Evolutionary conservation across 2,888 invertebrate species (phyloP), one percentile per base, ranked within the genome.

Genomic region (Parochlus steinenii): DNA sequence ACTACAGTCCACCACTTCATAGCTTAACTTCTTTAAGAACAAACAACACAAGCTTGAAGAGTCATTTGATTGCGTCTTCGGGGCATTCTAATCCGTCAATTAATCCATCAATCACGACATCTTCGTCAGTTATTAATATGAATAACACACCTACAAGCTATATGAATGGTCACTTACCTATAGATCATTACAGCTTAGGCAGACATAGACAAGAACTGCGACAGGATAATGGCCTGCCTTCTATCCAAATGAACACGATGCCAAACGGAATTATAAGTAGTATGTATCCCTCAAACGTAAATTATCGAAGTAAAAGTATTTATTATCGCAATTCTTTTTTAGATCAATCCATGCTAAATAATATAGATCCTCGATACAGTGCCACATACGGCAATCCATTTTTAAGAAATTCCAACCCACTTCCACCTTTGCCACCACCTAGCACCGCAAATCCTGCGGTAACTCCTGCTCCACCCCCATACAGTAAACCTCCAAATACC

Each of bases 351-450:
- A 37, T 39, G 11, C 41, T 38, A 19, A 45, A 41, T 44, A 54
- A 49, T 29, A 76, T 87, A 18, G 87, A 87, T 55, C 85, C 86
- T 2, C 65, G 86, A 42, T 89, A 80, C 55, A 85, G 85, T 34
- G 87, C 89, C 30, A 78, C 82, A 6, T 89, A 89, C 51, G 82
- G 83, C 33, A 89, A 89, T 58, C 86, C 87, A 1, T 87, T 86
- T 56, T 62, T 85, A 44, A 64, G 85, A 49, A 72, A 71, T 42
- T 71, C 71, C 12, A 71, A 67, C 42, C 66, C 56, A 27, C 14
- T 18, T 15, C 58, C 56, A 27, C 50, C 58, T 45, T 63, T 65
- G 55, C 71, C 62, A 50, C 71, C 62, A 45, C 71, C 63, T 51
- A 80, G 73, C 33, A 80, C 74, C 40, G 76, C 68, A 31, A 79